Evolutionary conservation across 2,797 vertebrate genomes (phyloP), one percentile per base, ranked within the genome.

Genomic region (Cynopterus sphinx): DNA sequence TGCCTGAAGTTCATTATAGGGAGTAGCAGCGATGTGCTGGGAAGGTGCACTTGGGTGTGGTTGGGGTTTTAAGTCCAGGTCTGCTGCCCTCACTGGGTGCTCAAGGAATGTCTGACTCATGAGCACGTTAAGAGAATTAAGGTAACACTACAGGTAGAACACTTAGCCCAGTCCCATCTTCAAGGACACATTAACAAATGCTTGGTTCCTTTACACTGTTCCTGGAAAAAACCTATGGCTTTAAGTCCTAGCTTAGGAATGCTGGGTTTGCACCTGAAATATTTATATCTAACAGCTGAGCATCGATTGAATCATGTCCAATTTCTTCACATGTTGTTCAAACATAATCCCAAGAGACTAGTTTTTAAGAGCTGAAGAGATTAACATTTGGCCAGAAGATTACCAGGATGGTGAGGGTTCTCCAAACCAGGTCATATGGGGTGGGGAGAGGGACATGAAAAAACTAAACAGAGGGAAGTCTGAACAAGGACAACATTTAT

Each of bases 41-140:
- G 28, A 90, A 83, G 49, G 22, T 63, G 33, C 10, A 11, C 6
- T 70, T 59, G 8, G 83, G 88, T 17, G 2, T 33, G 49, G 67
- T 10, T 15, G 5, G 5, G 33, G 22, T 46, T 90, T 49, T 43
- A 79, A 63, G 53, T 83, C 12, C 74, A 71, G 51, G 43, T 73
- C 49, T 6, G 41, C 57, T 17, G 46, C 75, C 43, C 33, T 61
- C 11, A 1, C 21, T 41, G 11, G 19, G 31, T 57, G 33, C 71
- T 82, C 61, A 61, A 59, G 68, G 87, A 88, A 83, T 21, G 43
- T 41, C 41, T 71, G 74, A 92, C 86, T 96, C 87, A 70, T 1
- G 2, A 9, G 12, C 53, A 28, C 26, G 1, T 82, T 21, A 61
- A 10, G 12, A 81, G 57, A 59, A 68, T 46, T 36, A 57, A 57